Conservation (phyloP, 2,888 invertebrate species). For the Argyresthia albistria region DNA sequence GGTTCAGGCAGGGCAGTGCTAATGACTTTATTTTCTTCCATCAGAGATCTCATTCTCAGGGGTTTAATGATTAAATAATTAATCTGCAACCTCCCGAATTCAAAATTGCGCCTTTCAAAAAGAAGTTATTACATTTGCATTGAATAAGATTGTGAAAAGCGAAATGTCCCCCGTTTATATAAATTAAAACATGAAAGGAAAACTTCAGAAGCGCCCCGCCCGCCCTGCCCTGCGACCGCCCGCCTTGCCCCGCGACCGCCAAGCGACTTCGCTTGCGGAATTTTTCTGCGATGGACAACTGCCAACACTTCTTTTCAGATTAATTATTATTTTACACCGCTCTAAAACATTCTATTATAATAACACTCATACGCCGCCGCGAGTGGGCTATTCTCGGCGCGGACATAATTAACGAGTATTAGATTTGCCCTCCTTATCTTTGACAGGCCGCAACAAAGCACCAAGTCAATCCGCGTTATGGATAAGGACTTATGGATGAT, state of each 20-base stretch:
- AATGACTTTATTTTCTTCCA: no score
- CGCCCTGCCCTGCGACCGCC: not conserved
- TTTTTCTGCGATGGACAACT: conserved; percentile 45
- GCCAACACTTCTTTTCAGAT: conserved; percentile 62
- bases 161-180: no score
- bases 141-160: no score
- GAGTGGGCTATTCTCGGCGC: conserved; percentile 38
- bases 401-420: conserved; percentile 52
- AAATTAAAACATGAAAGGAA: no score
- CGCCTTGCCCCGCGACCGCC: not conserved
- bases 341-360: conserved; percentile 62
- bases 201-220: not conserved
- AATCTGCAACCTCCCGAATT: no score
- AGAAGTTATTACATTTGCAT: no score
- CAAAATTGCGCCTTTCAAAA: no score
- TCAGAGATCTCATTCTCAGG: no score
- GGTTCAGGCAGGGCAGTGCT: no score
- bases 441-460: conserved; percentile 39
- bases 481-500: not conserved
- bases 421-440: conserved; percentile 59
- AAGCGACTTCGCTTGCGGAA: conserved; percentile 20
- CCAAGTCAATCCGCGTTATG: conserved; percentile 26
- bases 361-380: conserved; percentile 41
- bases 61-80: no score
- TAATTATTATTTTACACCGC: conserved; percentile 66